Conservation (phyloP, 2,113 vertebrate genomes). For the Pyxicephalus adspersus region DNA sequence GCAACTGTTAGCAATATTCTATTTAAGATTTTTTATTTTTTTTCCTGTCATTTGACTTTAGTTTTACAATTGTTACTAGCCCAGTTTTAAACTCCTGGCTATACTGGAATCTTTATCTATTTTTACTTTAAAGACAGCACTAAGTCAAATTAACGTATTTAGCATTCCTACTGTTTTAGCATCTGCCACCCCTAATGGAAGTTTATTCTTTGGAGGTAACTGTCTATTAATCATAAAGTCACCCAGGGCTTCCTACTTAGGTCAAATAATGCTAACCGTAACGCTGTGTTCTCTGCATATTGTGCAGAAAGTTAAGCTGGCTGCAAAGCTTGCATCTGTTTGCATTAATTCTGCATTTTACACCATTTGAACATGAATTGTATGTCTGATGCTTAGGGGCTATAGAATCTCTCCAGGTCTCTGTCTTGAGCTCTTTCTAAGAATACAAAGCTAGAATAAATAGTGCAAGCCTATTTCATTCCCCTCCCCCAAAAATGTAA, state of each 20-base stretch:
- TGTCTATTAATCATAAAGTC: constrained; percentile 27
- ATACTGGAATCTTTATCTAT: constrained; percentile 10
- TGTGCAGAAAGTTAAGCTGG: not conserved
- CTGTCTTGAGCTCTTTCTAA: constrained; percentile 39
- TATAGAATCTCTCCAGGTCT: constrained; percentile 38
- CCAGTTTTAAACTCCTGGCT: not conserved
- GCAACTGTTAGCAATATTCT: no score
- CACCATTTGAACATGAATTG: not conserved
- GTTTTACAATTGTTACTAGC: not conserved
- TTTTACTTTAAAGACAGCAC: constrained; percentile 18
- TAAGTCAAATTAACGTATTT: constrained; percentile 28
- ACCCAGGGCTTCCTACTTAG: constrained; percentile 12
- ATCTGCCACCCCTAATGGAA: constrained; percentile 42
- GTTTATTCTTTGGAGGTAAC: constrained; percentile 47
- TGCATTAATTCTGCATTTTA: not conserved
- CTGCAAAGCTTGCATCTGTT: constrained; percentile 9
- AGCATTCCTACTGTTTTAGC: constrained; percentile 33
- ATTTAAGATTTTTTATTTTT: no score
- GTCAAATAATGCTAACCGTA: constrained; percentile 5
- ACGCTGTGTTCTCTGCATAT: not conserved
- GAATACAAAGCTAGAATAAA: constrained; percentile 53
- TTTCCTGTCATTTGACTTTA: no score
- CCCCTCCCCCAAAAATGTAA: constrained; percentile 56
- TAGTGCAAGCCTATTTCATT: constrained; percentile 45
- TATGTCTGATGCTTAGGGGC: not conserved